phyloP scores from a whole-genome alignment of 1,140 invertebrate genomes.

The Zaprionus africanus region DNA sequence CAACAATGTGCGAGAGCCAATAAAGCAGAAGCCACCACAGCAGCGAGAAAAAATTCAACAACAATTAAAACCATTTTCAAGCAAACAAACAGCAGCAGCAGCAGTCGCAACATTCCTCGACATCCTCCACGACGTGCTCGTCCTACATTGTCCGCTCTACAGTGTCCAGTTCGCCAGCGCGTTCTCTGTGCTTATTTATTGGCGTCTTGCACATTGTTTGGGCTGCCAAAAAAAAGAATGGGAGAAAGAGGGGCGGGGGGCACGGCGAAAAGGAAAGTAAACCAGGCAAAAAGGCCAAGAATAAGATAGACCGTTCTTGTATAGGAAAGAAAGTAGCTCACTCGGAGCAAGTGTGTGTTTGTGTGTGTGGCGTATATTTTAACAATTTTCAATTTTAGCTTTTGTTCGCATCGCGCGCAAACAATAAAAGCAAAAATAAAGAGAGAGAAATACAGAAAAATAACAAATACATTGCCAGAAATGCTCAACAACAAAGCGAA shows the following conservation, averaged over 20 bases:
- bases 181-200: conserved; percentile 74
- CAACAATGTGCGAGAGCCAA: conserved; percentile 67
- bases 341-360: conserved; percentile 7
- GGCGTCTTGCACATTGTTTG: conserved; percentile 79
- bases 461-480: conserved; percentile 43
- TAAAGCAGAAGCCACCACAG: conserved; percentile 38
- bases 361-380: conserved; percentile 60
- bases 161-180: conserved; percentile 24
- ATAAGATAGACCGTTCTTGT: conserved; percentile 45
- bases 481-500: conserved; percentile 49
- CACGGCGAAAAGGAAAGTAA: conserved; percentile 59
- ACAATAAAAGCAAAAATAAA: conserved; percentile 45
- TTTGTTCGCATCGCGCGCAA: conserved; percentile 68
- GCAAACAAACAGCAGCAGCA: conserved; percentile 69
- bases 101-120: conserved; percentile 31
- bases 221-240: conserved; percentile 39
- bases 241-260: conserved; percentile 1
- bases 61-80: conserved; percentile 80
- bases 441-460: conserved; percentile 8
- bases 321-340: conserved; percentile 70
- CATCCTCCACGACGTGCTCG: conserved; percentile 22
- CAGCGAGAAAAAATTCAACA: conserved; percentile 52
- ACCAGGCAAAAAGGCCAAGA: conserved; percentile 78
- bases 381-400: conserved; percentile 83
- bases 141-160: conserved; percentile 38